Evolutionary conservation across 2,888 invertebrate genomes (phyloP).

Genomic region (Ptychoptera contaminata): DNA sequence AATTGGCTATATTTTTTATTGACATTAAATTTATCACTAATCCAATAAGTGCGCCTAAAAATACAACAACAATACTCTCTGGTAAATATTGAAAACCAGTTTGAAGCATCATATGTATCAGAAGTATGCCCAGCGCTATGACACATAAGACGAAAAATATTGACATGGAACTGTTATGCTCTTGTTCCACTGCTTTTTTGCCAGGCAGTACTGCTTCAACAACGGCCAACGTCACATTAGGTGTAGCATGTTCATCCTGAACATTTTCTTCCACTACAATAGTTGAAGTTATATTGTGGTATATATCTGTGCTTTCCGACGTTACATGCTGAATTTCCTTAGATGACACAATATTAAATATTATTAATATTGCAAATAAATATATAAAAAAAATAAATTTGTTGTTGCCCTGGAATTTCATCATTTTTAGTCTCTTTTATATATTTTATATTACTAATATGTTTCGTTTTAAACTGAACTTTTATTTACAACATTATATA

Average conservation of each 20-base stretch:
- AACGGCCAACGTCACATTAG: background rate
- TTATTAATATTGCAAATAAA: too few relatives aligned
- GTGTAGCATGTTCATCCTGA: background rate
- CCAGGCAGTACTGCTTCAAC: slow-evolving; percentile 44
- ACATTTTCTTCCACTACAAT: background rate
- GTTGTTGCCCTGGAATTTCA: too few relatives aligned
- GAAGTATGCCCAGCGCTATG: slow-evolving; percentile 79
- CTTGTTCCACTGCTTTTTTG: slow-evolving; percentile 84
- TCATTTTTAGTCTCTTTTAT: too few relatives aligned
- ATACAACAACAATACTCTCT: slow-evolving; percentile 93
- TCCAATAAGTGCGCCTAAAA: slow-evolving; percentile 86
- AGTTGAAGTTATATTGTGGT: slow-evolving; percentile 1
- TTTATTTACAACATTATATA: too few relatives aligned
- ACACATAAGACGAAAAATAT: slow-evolving; percentile 97
- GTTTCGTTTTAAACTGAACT: too few relatives aligned
- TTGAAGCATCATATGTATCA: slow-evolving; percentile 89
- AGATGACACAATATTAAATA: background rate
- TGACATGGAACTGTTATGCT: slow-evolving; percentile 91
- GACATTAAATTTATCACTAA: slow-evolving; percentile 77
- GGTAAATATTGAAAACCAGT: slow-evolving; percentile 94
- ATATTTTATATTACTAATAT: too few relatives aligned
- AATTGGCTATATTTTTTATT: slow-evolving; percentile 70
- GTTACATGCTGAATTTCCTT: background rate
- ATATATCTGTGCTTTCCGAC: background rate
- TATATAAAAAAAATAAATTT: too few relatives aligned